Conservation (phyloP, 2,113 vertebrate genomes). For the Zosterops hypoxanthus region DNA sequence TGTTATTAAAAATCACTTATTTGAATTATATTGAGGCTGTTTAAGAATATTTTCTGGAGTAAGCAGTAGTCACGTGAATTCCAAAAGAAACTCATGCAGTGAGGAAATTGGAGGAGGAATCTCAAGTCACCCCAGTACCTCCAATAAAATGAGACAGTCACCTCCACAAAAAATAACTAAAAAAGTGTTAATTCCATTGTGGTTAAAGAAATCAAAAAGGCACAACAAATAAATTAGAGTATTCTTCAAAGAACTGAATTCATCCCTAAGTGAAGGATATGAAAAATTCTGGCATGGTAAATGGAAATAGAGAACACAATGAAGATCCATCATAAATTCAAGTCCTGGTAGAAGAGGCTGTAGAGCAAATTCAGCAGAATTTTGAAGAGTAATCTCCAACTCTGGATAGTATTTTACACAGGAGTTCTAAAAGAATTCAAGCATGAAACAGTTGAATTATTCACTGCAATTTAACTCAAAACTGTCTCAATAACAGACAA, state of each 20-base stretch:
- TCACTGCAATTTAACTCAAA: constrained; percentile 33
- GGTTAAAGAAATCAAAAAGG: background rate
- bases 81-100: background rate
- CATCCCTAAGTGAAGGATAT: background rate
- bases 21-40: background rate
- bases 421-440: background rate
- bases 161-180: background rate
- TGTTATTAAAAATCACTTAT: background rate
- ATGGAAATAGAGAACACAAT: background rate
- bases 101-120: background rate
- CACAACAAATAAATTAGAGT: background rate
- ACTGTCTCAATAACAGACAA: constrained; percentile 19
- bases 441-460: constrained; percentile 22
- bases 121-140: background rate
- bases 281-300: background rate
- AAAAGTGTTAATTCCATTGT: background rate
- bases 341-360: background rate
- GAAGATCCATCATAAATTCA: background rate
- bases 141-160: background rate
- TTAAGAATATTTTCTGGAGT: background rate
- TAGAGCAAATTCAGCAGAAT: background rate
- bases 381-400: background rate
- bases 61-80: background rate
- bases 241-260: background rate
- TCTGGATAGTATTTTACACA: background rate